Conservation (phyloP, 2,888 invertebrate species). For the Chironomus tentans region DNA sequence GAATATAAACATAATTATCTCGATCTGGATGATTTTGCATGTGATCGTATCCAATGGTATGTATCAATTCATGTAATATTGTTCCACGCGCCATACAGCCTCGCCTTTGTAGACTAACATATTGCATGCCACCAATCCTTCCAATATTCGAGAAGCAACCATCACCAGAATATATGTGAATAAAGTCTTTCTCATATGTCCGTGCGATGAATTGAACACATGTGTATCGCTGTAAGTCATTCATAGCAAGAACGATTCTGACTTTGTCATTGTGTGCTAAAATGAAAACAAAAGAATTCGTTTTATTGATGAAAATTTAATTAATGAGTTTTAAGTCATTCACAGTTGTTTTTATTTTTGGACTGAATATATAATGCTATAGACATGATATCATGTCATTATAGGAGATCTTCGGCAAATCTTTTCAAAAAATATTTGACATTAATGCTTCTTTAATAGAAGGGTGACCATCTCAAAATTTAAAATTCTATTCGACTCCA, state of each 20-base stretch:
- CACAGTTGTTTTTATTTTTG: no score
- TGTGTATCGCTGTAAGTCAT: neutral
- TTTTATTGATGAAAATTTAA: no score
- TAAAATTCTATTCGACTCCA: no score
- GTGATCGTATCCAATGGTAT: constrained; percentile 11
- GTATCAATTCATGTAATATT: neutral
- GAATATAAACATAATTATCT: neutral
- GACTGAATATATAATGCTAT: no score
- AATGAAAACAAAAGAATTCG: neutral
- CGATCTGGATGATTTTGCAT: constrained; percentile 10
- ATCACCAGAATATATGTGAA: neutral
- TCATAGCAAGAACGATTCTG: neutral
- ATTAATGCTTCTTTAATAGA: no score
- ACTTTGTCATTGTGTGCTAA: neutral
- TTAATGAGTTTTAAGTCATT: no score
- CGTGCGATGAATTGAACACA: neutral
- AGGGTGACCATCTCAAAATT: no score
- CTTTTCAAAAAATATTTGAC: no score
- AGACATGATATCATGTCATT: no score
- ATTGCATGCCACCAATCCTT: neutral
- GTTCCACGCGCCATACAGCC: neutral
- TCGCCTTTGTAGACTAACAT: neutral
- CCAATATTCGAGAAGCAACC: constrained; percentile 9
- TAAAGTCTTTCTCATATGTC: neutral
- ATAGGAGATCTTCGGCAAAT: no score